Evolutionary conservation across 2,113 vertebrate species (phyloP), one percentile per base, ranked within the genome.

Genomic region (Collichthys lucidus): DNA sequence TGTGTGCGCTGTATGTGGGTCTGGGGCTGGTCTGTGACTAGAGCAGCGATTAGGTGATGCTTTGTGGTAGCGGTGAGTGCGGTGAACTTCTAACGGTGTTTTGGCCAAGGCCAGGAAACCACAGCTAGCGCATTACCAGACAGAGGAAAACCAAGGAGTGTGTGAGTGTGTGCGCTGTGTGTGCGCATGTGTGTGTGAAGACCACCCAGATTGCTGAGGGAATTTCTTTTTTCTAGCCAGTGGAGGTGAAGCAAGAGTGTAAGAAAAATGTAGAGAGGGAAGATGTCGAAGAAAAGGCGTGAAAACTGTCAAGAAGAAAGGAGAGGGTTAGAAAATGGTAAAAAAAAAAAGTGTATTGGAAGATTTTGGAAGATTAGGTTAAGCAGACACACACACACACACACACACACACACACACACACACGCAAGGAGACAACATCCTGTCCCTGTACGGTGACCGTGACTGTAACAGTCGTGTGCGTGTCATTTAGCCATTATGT

Each of bases 181-280:
- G 84, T 80, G 65, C 60, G 76, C 69, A 66, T 69, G 40, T 47
- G 74, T 65, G 74, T 55, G 66, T 53, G 66, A 85, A 86, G 95
- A 96, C 95, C 95, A 96, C 95, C 95, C 95, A 95, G 91, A 91
- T 44, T 83, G 86, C 75, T 60, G 80, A 82, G 86, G 65, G 63
- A 63, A 75, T 74, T 87, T 80, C 35, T 79, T 76, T 77, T 83
- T 83, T 90, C 46, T 67, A 80, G 53, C 69, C 83, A 86, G 84
- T 64, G 83, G 74, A 89, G 81, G 79, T 88, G 78, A 91, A 83
- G 83, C 79, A 82, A 78, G 66, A 88, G 29, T 83, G 78, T 74
- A 75, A 86, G 26, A 82, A 87, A 80, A 83, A 84, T 72, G 42
- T 44, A 80, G 55, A 69, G n/a, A 77, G 29, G 55, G 62, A 78